Conservation (phyloP, 2,113 vertebrate genomes). For the Tychaedon coryphoeus region DNA sequence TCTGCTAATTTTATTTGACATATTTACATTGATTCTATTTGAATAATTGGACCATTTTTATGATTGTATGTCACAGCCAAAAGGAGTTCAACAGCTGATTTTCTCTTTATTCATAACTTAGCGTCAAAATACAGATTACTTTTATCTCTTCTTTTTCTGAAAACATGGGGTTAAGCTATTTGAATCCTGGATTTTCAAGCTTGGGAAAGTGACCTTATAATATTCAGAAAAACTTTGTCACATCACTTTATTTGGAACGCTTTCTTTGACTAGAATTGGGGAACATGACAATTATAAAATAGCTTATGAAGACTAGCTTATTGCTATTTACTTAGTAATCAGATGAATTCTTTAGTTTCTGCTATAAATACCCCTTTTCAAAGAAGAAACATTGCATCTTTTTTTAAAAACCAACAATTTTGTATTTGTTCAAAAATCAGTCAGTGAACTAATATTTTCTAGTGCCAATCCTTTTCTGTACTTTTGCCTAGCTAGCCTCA, state of each 20-base stretch:
- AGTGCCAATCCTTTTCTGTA: neutral
- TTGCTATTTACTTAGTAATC: neutral
- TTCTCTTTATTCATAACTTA: neutral
- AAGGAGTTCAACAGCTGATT: neutral
- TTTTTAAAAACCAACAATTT: neutral
- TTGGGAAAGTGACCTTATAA: neutral
- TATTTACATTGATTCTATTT: neutral
- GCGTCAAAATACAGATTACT: neutral
- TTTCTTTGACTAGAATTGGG: neutral
- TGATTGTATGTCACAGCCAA: neutral
- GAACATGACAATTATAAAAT: neutral
- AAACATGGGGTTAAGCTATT: neutral
- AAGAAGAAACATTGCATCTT: neutral
- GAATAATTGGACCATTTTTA: neutral
- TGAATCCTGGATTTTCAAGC: neutral
- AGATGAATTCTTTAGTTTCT: neutral
- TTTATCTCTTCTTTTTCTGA: neutral
- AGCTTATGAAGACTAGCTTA: neutral
- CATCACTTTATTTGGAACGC: neutral
- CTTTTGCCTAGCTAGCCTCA: constrained; percentile 7
- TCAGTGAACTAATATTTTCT: neutral
- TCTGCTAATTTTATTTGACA: neutral
- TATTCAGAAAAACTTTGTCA: neutral
- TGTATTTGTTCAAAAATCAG: neutral
- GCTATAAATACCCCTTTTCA: neutral